Conservation (phyloP, 2,888 invertebrate genomes). For the Cantharis flavilabris region DNA sequence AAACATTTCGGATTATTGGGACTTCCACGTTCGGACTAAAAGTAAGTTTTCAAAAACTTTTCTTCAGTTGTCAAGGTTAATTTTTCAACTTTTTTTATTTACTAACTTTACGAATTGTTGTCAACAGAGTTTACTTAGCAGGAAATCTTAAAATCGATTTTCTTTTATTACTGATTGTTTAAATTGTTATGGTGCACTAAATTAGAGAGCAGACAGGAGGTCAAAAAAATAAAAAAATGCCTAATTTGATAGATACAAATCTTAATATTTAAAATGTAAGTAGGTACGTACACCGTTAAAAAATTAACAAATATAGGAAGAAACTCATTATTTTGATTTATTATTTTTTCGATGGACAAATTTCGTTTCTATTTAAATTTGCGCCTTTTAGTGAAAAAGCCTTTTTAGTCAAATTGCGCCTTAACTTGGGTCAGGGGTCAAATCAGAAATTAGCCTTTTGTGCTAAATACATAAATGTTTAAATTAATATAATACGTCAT, state of each 20-base stretch:
- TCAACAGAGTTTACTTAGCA: neutral
- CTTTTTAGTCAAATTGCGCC: neutral
- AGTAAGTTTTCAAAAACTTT: neutral
- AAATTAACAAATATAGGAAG: neutral
- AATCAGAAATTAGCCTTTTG: neutral
- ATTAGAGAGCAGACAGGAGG: neutral
- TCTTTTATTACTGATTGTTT: neutral
- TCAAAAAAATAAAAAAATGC: neutral
- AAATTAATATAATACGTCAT: neutral
- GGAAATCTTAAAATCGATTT: neutral
- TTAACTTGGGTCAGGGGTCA: neutral
- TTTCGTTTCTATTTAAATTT: neutral
- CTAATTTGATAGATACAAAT: neutral
- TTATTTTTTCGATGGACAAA: neutral
- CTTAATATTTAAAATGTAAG: neutral
- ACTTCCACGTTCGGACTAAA: neutral
- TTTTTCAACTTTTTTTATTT: neutral
- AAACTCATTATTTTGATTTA: neutral
- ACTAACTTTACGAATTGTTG: neutral
- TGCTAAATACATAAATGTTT: neutral
- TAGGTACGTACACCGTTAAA: slow-evolving; percentile 1
- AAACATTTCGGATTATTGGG: neutral
- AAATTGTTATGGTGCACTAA: neutral
- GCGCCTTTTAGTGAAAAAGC: neutral
- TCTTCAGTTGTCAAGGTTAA: neutral